Conservation (phyloP, 2,888 invertebrate species). For the Latheticus oryzae region DNA sequence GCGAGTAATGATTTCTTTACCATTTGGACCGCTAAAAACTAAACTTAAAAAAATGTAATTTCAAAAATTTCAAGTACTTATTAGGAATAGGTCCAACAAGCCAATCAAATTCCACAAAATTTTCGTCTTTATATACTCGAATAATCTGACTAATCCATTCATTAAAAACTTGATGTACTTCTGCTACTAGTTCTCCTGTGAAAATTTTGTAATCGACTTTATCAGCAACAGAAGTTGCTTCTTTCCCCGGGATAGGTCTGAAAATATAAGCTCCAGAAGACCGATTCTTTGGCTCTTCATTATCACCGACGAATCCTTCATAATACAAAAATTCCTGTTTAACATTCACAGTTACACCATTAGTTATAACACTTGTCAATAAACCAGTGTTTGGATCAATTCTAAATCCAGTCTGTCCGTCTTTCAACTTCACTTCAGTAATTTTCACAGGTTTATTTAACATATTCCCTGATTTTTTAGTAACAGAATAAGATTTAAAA, state of each 20-base stretch:
- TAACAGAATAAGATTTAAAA: constrained; percentile 71
- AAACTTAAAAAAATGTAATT: constrained; percentile 6
- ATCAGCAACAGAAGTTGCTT: constrained; percentile 3
- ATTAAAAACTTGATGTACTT: constrained; percentile 74
- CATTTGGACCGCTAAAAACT: constrained; percentile 52
- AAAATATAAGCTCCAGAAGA: constrained; percentile 95
- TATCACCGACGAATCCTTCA: constrained; percentile 75
- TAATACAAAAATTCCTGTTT: constrained; percentile 80
- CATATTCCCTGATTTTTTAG: constrained; percentile 38
- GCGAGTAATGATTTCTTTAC: constrained; percentile 78
- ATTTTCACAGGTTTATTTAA: constrained; percentile 10
- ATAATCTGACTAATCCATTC: constrained; percentile 79
- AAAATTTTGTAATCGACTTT: constrained; percentile 20
- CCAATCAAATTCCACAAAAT: constrained; percentile 78
- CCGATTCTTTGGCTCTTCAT: constrained; percentile 70
- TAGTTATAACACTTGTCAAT: constrained; percentile 67
- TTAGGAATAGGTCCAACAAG: constrained; percentile 76
- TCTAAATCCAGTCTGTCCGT: constrained; percentile 60
- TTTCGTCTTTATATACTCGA: constrained; percentile 71
- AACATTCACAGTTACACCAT: constrained; percentile 63
- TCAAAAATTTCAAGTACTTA: constrained; percentile 58
- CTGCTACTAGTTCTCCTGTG: constrained; percentile 59
- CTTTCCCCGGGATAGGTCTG: constrained; percentile 67
- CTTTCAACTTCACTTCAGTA: constrained; percentile 1
- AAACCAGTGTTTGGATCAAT: constrained; percentile 69